Percentiles rank a stretch among this genome's conserved stretches.
These are phyloP conservation scores for Euwallacea fornicatus DNA, from an alignment of 1,140 invertebrate species.

Conservation along the genomic window DNA sequence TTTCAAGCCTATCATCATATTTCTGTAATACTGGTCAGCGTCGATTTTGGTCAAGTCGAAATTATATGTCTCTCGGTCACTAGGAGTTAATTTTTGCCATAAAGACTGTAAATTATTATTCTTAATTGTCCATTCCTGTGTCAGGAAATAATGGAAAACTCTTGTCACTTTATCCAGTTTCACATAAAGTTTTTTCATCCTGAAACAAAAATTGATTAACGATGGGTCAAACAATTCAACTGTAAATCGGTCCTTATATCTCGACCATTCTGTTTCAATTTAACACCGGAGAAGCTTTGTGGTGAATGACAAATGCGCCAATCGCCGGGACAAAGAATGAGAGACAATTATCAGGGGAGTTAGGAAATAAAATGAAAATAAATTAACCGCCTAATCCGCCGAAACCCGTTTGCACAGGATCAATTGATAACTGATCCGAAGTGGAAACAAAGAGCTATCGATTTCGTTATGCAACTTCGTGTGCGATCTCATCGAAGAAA, in stretches of 20 bases:
- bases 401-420: not conserved
- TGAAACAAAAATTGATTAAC: constrained; percentile 17
- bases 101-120: constrained; percentile 34
- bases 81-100: constrained; percentile 28
- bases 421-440: not conserved
- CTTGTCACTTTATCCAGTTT: constrained; percentile 36
- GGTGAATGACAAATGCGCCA: no score
- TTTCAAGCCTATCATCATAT: constrained; percentile 35
- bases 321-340: no score
- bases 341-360: no score
- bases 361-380: no score
- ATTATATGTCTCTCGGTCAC: constrained; percentile 33
- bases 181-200: constrained; percentile 38
- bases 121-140: constrained; percentile 38
- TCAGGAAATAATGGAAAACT: constrained; percentile 38
- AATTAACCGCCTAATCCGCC: no score
- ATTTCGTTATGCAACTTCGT: constrained; percentile 12
- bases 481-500: constrained; percentile 7
- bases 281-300: no score
- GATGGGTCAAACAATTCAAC: not conserved
- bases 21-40: constrained; percentile 29
- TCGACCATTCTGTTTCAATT: no score
- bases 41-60: constrained; percentile 36
- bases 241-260: no score
- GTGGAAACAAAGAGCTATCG: constrained; percentile 4